These are phyloP conservation scores for Oryzias celebensis DNA, from an alignment of 2,113 vertebrate species.

Conservation along the genomic window DNA sequence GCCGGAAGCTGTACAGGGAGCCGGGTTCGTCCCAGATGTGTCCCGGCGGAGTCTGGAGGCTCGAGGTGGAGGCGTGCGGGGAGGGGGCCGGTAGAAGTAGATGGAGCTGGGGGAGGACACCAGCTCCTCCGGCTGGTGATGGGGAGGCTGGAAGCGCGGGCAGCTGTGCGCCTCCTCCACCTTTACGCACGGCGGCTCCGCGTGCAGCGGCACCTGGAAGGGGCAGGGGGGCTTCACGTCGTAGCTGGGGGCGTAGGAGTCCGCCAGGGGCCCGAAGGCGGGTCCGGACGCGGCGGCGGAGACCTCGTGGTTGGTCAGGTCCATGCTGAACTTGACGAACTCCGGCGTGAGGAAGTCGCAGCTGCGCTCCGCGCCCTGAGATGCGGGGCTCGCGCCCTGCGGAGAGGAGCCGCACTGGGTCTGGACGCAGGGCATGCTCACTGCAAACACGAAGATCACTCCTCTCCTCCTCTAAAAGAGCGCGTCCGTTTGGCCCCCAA, in stretches of 20 bases:
- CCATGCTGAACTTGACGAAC: slow-evolving; percentile 99
- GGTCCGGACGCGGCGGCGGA: slow-evolving; percentile 83
- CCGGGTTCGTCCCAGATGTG: slow-evolving; percentile 90
- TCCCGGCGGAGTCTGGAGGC: slow-evolving; percentile 83
- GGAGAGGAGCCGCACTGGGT: slow-evolving; percentile 96
- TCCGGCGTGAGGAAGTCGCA: slow-evolving; percentile 97
- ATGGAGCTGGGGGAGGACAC: slow-evolving; percentile 85
- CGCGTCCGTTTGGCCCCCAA: neutral
- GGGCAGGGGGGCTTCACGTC: slow-evolving; percentile 94
- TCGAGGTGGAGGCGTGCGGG: slow-evolving; percentile 80
- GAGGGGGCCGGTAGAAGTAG: slow-evolving; percentile 94
- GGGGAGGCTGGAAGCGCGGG: slow-evolving; percentile 85
- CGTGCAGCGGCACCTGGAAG: slow-evolving; percentile 90
- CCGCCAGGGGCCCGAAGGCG: slow-evolving; percentile 88
- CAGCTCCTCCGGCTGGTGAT: slow-evolving; percentile 86
- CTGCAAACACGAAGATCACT: slow-evolving; percentile 69
- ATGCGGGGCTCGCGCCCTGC: slow-evolving; percentile 94
- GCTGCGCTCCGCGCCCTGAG: slow-evolving; percentile 91
- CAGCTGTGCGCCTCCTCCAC: slow-evolving; percentile 90
- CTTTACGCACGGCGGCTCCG: slow-evolving; percentile 90
- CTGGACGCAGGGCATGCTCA: slow-evolving; percentile 95
- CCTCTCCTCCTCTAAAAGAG: neutral
- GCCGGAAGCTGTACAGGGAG: slow-evolving; percentile 88
- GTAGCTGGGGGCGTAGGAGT: slow-evolving; percentile 88
- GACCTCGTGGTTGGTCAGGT: slow-evolving; percentile 96